A percentile compares a stretch with the other conserved stretches of the same genome.
These are phyloP conservation scores for Nautilus pompilius DNA, from an alignment of 1,140 invertebrate genomes.

Conservation along the genomic window DNA sequence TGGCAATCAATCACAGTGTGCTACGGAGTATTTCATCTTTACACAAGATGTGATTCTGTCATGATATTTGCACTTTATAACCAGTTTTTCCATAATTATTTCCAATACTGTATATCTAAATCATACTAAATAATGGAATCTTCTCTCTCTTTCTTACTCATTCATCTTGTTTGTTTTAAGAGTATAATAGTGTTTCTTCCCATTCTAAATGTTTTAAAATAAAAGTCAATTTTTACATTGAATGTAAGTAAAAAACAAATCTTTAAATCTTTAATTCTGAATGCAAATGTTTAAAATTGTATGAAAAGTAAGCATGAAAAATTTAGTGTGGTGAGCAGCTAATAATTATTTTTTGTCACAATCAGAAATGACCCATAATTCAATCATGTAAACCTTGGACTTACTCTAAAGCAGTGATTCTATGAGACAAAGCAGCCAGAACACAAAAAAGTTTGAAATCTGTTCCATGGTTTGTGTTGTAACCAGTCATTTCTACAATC, in stretches of 20 bases:
- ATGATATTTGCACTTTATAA: too few relatives aligned
- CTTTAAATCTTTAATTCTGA: background rate
- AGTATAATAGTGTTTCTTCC: too few relatives aligned
- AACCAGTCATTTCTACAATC: slow-evolving; percentile 43
- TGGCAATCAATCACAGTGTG: too few relatives aligned
- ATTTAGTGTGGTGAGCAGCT: background rate
- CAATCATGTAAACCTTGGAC: slow-evolving; percentile 16
- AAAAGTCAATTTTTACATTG: too few relatives aligned
- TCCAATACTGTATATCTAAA: too few relatives aligned
- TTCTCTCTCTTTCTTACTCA: too few relatives aligned
- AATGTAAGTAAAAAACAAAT: background rate
- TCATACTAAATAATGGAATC: too few relatives aligned
- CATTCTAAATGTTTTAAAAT: too few relatives aligned
- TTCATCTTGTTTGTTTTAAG: too few relatives aligned
- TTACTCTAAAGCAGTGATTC: slow-evolving; percentile 47
- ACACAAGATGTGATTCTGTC: too few relatives aligned
- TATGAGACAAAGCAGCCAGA: slow-evolving; percentile 44
- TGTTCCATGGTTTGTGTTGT: slow-evolving; percentile 39
- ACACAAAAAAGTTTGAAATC: slow-evolving; percentile 49
- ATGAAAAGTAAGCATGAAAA: background rate
- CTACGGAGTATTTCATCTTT: too few relatives aligned
- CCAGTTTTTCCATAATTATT: too few relatives aligned
- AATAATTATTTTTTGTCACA: background rate
- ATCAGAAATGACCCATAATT: background rate
- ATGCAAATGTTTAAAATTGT: background rate